Conservation (phyloP, 2,797 vertebrate species). For the Schizopygopsis malacanthus region DNA sequence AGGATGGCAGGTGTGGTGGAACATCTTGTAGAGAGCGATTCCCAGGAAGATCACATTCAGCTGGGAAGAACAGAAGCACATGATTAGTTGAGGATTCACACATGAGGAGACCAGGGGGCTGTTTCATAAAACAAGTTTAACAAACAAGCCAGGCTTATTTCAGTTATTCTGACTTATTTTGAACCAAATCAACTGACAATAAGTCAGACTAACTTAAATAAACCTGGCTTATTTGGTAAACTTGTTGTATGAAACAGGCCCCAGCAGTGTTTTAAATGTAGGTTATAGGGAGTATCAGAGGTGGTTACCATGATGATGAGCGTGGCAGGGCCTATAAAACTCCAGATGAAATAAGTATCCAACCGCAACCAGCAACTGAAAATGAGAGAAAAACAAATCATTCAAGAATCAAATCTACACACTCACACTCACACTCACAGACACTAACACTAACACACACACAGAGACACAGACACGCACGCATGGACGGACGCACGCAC, state of each 20-base stretch:
- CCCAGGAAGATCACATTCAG: conserved; percentile 98
- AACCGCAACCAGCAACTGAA: conserved; percentile 97
- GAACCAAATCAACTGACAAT: too few species aligned
- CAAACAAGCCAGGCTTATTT: too few species aligned
- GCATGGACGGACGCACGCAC: neutral
- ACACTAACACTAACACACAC: too few species aligned
- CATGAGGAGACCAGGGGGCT: neutral
- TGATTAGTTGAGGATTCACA: neutral
- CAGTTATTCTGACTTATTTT: too few species aligned
- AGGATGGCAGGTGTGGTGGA: conserved; percentile 98
- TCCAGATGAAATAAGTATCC: conserved; percentile 99
- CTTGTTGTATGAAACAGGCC: too few species aligned
- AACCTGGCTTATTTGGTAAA: too few species aligned
- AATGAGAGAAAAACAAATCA: neutral
- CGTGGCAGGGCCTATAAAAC: conserved; percentile 98
- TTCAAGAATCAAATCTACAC: neutral
- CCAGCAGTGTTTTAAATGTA: neutral
- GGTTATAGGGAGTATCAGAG: neutral
- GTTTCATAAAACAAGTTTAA: too few species aligned
- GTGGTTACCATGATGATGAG: conserved; percentile 97
- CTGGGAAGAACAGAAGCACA: conserved; percentile 67
- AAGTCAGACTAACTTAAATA: too few species aligned
- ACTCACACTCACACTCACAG: neutral
- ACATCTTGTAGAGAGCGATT: conserved; percentile 99
- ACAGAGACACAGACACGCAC: neutral